Conservation (phyloP, 92 coral and sea anemone genomes). For the Hydrozoanthus gracilis region DNA sequence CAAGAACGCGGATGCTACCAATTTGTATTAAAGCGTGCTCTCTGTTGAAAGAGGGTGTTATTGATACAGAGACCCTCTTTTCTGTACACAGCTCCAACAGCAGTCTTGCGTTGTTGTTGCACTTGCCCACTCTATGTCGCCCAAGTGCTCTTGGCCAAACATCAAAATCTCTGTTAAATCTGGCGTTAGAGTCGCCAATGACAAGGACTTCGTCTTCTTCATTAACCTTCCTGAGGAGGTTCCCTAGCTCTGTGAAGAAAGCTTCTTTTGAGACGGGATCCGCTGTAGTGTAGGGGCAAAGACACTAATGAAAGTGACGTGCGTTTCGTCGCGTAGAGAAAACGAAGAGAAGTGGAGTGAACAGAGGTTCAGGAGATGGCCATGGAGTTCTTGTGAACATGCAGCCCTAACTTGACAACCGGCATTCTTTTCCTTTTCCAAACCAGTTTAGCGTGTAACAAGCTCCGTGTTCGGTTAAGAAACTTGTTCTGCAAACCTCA, state of each 20-base stretch:
- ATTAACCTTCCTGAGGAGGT: not conserved
- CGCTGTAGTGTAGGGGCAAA: constrained; percentile 25
- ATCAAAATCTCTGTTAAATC: not conserved
- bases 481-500: not conserved
- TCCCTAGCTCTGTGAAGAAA: constrained; percentile 8
- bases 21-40: constrained; percentile 7
- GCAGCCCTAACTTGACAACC: constrained; percentile 28
- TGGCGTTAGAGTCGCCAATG: constrained; percentile 10
- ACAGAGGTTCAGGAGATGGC: constrained; percentile 22
- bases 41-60: too few species aligned
- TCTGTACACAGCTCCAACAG: not conserved
- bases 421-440: not conserved
- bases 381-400: constrained; percentile 33
- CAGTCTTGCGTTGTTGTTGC: not conserved
- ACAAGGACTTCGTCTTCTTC: not conserved
- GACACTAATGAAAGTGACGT: constrained; percentile 7
- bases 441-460: constrained; percentile 35
- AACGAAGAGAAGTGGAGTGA: constrained; percentile 32
- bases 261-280: not conserved
- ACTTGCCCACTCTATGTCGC: constrained; percentile 11
- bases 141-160: not conserved
- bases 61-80: not conserved
- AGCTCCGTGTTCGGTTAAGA: constrained; percentile 23
- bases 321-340: constrained; percentile 1
- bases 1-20: constrained; percentile 39